Conservation (phyloP, 1,140 invertebrate species). For the Drosophila cardini region DNA sequence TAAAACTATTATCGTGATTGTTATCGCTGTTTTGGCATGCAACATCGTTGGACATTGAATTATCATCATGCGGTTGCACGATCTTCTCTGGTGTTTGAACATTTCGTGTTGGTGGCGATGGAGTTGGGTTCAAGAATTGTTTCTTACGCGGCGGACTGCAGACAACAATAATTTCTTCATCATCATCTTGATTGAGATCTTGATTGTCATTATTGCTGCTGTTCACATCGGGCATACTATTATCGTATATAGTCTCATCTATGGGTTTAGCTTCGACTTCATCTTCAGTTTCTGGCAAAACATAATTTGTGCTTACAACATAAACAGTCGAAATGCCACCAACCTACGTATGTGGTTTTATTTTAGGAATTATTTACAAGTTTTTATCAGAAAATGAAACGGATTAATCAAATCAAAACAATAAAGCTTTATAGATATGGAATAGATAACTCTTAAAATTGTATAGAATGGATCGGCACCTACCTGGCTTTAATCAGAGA, state of each 20-base stretch:
- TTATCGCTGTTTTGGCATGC: slow-evolving; percentile 23
- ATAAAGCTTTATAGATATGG: background rate
- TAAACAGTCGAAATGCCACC: slow-evolving; percentile 48
- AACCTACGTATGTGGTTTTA: slow-evolving; percentile 65
- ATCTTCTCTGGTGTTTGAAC: background rate
- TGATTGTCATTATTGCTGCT: slow-evolving; percentile 34
- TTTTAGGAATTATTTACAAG: slow-evolving; percentile 39
- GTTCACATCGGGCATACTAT: background rate
- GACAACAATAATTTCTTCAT: slow-evolving; percentile 66
- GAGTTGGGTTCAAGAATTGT: background rate
- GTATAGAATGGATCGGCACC: slow-evolving; percentile 49
- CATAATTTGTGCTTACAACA: slow-evolving; percentile 41
- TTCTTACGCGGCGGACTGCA: slow-evolving; percentile 58
- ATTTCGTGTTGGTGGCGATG: background rate
- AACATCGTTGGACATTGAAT: slow-evolving; percentile 16
- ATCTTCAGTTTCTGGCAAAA: slow-evolving; percentile 18
- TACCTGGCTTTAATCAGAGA: slow-evolving; percentile 83
- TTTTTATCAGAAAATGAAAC: slow-evolving; percentile 1
- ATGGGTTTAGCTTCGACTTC: background rate
- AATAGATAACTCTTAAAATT: slow-evolving; percentile 19
- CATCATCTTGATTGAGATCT: slow-evolving; percentile 33
- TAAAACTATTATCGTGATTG: slow-evolving; percentile 47
- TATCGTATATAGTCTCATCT: background rate
- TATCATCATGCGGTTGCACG: background rate
- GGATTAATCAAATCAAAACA: background rate